A percentile compares a stretch with the other conserved stretches of the same genome.
phyloP scores from a whole-genome alignment of 2,113 vertebrate genomes.

The Atractosteus spatula region DNA sequence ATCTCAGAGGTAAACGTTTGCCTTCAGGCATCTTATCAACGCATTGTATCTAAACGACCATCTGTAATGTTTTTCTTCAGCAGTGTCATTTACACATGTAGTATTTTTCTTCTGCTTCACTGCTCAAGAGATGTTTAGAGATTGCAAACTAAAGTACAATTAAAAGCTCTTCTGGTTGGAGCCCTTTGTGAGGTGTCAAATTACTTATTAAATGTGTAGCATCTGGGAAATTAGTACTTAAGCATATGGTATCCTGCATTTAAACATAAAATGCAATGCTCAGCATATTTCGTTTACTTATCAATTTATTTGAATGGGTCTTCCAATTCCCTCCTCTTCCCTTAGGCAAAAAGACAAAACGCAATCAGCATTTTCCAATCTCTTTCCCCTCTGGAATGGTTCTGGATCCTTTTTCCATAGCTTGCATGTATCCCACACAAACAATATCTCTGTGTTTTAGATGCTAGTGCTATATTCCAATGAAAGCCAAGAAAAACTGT shows the following conservation, averaged over 20 bases:
- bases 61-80: conserved; percentile 8
- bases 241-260: not conserved
- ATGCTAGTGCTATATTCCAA: too few relatives aligned
- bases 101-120: not conserved
- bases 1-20: conserved; percentile 1
- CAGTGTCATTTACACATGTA: not conserved
- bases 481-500: too few relatives aligned
- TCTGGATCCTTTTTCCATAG: not conserved
- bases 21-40: conserved; percentile 13
- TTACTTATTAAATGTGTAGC: not conserved
- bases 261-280: not conserved
- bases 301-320: not conserved
- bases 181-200: conserved; percentile 3
- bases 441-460: too few relatives aligned
- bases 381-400: not conserved
- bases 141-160: conserved; percentile 2
- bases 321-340: not conserved
- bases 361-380: not conserved
- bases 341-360: not conserved
- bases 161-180: not conserved
- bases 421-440: too few relatives aligned
- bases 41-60: conserved; percentile 13
- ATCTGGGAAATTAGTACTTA: conserved; percentile 2
- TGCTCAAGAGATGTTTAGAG: not conserved
- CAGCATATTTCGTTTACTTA: not conserved